Evolutionary conservation across 2,888 invertebrate genomes (phyloP).

Genomic region (Spilarctia lutea): DNA sequence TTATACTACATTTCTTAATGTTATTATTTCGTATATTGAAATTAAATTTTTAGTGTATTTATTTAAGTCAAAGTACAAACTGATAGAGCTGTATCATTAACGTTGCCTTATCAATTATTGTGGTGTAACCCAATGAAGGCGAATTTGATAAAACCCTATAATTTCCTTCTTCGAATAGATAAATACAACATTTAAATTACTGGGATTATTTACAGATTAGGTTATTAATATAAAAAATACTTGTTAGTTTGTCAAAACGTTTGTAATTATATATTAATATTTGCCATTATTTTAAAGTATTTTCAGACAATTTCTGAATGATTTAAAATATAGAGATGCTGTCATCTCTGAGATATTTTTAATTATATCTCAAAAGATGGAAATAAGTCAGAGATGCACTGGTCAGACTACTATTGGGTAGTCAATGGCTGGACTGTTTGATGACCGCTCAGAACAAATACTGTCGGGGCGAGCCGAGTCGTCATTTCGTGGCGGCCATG

Average conservation of each 20-base stretch:
- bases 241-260: constrained; percentile 1
- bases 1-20: neutral
- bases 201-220: constrained; percentile 9
- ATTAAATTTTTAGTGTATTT: neutral
- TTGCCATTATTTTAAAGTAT: neutral
- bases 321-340: neutral
- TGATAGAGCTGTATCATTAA: neutral
- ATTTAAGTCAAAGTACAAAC: neutral
- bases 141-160: constrained; percentile 10
- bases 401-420: too few species aligned
- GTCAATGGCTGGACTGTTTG: too few species aligned
- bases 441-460: too few species aligned
- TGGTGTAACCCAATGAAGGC: neutral
- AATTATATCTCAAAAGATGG: too few species aligned
- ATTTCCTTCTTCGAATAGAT: constrained; percentile 11
- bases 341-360: too few species aligned
- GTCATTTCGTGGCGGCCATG: too few species aligned
- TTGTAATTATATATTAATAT: neutral
- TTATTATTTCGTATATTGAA: too few species aligned
- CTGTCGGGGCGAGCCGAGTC: too few species aligned
- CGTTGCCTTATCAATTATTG: neutral
- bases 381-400: too few species aligned
- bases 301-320: neutral
- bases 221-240: constrained; percentile 3
- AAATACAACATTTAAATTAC: neutral